Evolutionary conservation across 2,888 invertebrate genomes (phyloP).

Genomic region (Diaprepes abbreviatus): DNA sequence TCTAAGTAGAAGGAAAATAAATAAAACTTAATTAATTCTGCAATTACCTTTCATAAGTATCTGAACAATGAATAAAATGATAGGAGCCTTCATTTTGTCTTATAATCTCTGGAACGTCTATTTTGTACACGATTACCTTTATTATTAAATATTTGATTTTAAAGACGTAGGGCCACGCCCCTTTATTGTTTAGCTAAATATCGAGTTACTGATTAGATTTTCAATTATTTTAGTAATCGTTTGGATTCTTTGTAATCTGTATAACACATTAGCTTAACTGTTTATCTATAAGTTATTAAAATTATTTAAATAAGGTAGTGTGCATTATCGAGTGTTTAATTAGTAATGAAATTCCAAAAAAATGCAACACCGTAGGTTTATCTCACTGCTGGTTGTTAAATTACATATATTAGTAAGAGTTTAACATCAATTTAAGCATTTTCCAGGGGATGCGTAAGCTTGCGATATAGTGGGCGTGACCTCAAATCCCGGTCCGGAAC

Average conservation of each 20-base stretch:
- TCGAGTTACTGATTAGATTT: not conserved
- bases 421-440: constrained; percentile 6
- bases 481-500: constrained; percentile 32
- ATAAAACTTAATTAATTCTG: not conserved
- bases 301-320: not conserved
- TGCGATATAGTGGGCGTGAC: constrained; percentile 50
- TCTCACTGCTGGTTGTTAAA: not conserved
- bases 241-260: not conserved
- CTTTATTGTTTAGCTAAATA: constrained; percentile 45
- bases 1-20: too few relatives aligned
- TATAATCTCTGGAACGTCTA: not conserved
- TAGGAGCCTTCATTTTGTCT: not conserved
- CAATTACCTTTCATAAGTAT: constrained; percentile 16
- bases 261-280: not conserved
- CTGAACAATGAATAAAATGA: constrained; percentile 1
- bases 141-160: constrained; percentile 8
- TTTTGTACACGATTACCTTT: not conserved
- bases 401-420: not conserved
- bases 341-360: not conserved
- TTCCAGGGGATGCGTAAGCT: constrained; percentile 21
- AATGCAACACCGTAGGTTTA: not conserved
- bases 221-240: not conserved
- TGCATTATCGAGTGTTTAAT: constrained; percentile 9
- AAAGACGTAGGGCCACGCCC: constrained; percentile 34
- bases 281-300: not conserved